These are phyloP conservation scores for Epinotia ramella DNA, from an alignment of 2,888 invertebrate genomes.

Conservation along the genomic window DNA sequence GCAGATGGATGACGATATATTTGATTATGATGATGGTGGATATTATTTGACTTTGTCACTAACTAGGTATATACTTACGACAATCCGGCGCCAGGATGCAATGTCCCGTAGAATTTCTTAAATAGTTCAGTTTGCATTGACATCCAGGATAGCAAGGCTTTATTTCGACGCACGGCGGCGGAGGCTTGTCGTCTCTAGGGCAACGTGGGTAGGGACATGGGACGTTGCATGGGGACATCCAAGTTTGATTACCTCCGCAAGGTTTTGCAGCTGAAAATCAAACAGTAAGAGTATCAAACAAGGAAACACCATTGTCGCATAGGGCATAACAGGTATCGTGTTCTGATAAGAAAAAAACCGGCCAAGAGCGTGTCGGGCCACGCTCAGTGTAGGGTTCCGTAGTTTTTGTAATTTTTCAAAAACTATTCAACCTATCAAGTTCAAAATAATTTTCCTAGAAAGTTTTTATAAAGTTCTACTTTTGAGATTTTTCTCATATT, in stretches of 20 bases:
- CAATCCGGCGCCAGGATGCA: slow-evolving; percentile 42
- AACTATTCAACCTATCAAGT: too few species aligned
- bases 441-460: too few species aligned
- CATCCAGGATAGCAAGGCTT: slow-evolving; percentile 38
- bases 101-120: slow-evolving; percentile 26
- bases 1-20: background rate
- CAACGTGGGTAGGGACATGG: slow-evolving; percentile 31
- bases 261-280: slow-evolving; percentile 36
- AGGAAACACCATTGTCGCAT: too few species aligned
- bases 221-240: slow-evolving; percentile 27
- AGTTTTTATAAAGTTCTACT: too few species aligned
- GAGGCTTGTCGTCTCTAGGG: slow-evolving; percentile 36
- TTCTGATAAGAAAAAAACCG: too few species aligned
- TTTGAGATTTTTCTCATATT: too few species aligned
- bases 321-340: too few species aligned
- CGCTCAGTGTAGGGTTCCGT: too few species aligned
- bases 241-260: slow-evolving; percentile 39
- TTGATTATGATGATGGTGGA: background rate
- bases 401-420: too few species aligned
- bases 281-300: too few species aligned
- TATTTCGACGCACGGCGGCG: slow-evolving; percentile 24
- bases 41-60: background rate
- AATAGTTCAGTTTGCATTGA: slow-evolving; percentile 43
- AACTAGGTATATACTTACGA: slow-evolving; percentile 31
- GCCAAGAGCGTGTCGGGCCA: too few species aligned